A percentile compares a stretch with the other conserved stretches of the same genome.
phyloP scores from a whole-genome alignment of 2,797 vertebrate species.

The Spinibarbus caldwelli region DNA sequence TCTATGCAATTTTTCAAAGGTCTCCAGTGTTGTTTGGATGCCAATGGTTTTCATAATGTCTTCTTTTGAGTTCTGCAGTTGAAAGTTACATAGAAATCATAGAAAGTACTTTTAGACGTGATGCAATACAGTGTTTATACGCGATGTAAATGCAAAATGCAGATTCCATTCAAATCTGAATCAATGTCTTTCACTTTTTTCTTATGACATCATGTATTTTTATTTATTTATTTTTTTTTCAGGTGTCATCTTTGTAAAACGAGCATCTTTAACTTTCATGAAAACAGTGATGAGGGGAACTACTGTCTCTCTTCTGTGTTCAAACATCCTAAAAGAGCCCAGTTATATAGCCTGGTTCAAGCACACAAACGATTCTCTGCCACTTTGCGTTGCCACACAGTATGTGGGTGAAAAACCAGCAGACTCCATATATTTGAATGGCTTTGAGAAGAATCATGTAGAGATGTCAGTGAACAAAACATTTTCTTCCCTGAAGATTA shows the following conservation, averaged over 20 bases:
- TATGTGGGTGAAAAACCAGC: fast-evolving
- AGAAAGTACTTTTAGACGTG: not conserved
- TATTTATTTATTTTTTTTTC: too few species aligned
- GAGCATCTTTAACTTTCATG: not conserved
- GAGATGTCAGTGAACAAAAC: conserved; percentile 38
- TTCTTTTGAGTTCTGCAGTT: not conserved
- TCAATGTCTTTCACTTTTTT: not conserved
- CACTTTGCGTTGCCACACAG: conserved; percentile 52
- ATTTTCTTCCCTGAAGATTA: conserved; percentile 29
- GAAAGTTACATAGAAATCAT: not conserved
- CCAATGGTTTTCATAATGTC: not conserved
- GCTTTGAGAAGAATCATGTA: conserved; percentile 44
- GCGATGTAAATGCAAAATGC: not conserved
- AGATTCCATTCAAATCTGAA: not conserved
- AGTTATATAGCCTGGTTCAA: conserved; percentile 59
- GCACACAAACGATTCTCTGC: conserved; percentile 11
- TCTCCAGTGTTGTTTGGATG: not conserved
- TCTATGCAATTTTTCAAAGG: not conserved
- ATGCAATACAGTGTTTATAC: not conserved
- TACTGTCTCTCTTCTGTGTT: conserved; percentile 53
- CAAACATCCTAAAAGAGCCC: conserved; percentile 20
- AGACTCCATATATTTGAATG: not conserved
- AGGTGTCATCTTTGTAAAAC: conserved; percentile 17
- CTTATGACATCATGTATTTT: not conserved
- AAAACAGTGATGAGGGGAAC: not conserved